Evolutionary conservation across 30 jellyfish, hydroid and myxozoan genomes (phyloP).

Genomic region (Aurelia sp.): DNA sequence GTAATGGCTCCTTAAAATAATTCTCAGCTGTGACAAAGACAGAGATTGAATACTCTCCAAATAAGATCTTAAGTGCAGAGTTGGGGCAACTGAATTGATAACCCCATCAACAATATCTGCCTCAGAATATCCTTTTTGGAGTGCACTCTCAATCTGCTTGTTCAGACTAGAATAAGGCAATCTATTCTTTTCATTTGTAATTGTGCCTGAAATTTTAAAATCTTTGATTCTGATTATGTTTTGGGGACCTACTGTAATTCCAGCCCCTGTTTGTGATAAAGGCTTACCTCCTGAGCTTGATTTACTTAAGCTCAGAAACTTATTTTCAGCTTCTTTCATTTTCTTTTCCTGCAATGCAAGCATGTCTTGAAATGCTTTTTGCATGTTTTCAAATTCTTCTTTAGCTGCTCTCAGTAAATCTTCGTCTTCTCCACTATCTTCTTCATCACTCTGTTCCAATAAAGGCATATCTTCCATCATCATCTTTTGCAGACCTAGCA

Average conservation of each 20-base stretch:
- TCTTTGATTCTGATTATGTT: slow-evolving; percentile 25
- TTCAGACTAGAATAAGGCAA: slow-evolving; percentile 26
- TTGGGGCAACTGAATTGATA: slow-evolving; percentile 51
- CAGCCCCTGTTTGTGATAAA: slow-evolving; percentile 34
- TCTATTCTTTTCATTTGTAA: slow-evolving; percentile 27
- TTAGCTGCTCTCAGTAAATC: slow-evolving; percentile 36
- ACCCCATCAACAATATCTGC: slow-evolving; percentile 64
- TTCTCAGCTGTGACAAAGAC: slow-evolving; percentile 22
- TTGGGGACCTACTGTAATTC: slow-evolving; percentile 31
- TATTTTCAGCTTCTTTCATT: slow-evolving; percentile 45
- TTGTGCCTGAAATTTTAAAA: slow-evolving; percentile 42
- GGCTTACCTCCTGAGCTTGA: slow-evolving; percentile 22
- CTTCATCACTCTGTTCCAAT: slow-evolving; percentile 17
- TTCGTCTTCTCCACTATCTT: slow-evolving; percentile 39
- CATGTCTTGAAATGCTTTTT: slow-evolving; percentile 14
- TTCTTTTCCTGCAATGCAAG: slow-evolving; percentile 36
- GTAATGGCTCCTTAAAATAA: slow-evolving; percentile 37
- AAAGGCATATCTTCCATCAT: slow-evolving; percentile 27
- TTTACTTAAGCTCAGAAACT: slow-evolving; percentile 18
- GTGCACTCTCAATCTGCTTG: slow-evolving; percentile 55
- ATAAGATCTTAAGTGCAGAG: slow-evolving; percentile 47
- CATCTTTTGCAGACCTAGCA: slow-evolving; percentile 27
- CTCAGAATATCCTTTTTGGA: slow-evolving; percentile 47
- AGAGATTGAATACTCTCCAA: slow-evolving; percentile 36
- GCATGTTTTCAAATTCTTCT: slow-evolving; percentile 39